A percentile compares a stretch with the other conserved stretches of the same genome.
Evolutionary conservation across 2,888 invertebrate genomes (phyloP).

Genomic region (Melinaea marsaeus): DNA sequence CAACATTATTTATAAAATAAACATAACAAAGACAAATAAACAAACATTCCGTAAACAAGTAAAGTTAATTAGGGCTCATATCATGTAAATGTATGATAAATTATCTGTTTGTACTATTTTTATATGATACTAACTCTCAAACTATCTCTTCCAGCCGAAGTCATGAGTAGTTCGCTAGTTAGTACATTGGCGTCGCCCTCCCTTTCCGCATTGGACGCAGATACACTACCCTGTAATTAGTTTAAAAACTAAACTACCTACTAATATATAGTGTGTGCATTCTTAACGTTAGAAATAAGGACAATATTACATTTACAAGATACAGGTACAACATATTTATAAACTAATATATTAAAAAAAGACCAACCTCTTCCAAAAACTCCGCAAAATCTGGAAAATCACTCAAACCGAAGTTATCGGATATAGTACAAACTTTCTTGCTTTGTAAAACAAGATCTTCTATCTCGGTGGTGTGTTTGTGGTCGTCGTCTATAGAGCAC

Average conservation of each 20-base stretch:
- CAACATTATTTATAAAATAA: not conserved
- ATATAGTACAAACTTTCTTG: conserved; percentile 57
- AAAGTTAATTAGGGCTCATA: too few species aligned
- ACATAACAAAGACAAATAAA: not conserved
- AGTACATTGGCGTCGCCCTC: conserved; percentile 65
- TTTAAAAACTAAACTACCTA: not conserved
- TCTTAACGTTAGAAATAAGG: too few species aligned
- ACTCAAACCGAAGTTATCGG: conserved; percentile 57
- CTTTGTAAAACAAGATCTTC: conserved; percentile 79
- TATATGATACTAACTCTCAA: conserved; percentile 51
- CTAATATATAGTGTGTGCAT: not conserved
- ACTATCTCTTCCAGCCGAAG: conserved; percentile 76
- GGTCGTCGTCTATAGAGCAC: conserved; percentile 87
- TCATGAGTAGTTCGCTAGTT: conserved; percentile 81
- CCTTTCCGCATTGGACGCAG: conserved; percentile 61
- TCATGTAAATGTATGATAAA: not conserved
- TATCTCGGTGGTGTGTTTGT: conserved; percentile 87
- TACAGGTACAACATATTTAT: too few species aligned
- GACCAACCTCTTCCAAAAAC: conserved; percentile 59
- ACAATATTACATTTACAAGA: too few species aligned
- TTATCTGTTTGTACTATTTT: not conserved
- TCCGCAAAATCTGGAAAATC: conserved; percentile 72
- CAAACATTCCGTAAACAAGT: too few species aligned
- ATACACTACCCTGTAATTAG: conserved; percentile 56
- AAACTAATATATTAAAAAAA: not conserved